Evolutionary conservation across 2,888 invertebrate genomes (phyloP).

Genomic region (Thereva nobilitata): DNA sequence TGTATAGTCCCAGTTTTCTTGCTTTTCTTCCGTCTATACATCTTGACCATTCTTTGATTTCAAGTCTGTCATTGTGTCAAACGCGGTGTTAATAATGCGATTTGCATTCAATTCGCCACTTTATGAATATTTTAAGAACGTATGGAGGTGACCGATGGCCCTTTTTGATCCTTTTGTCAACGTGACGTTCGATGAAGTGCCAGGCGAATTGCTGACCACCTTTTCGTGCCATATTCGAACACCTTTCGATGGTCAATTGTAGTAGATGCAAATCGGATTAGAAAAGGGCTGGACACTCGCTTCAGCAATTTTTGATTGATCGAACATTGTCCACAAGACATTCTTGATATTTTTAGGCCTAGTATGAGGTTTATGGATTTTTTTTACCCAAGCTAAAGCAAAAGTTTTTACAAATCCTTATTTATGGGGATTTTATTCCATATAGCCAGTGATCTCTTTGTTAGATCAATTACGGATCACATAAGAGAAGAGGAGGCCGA

Average conservation of each 20-base stretch:
- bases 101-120: constrained; percentile 17
- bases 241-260: not conserved
- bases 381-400: too few species aligned
- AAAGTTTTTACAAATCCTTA: too few species aligned
- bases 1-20: not conserved
- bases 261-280: constrained; percentile 2
- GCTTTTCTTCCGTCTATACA: not conserved
- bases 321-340: not conserved
- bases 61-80: constrained; percentile 12
- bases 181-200: not conserved
- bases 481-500: too few species aligned
- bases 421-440: too few species aligned
- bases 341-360: too few species aligned
- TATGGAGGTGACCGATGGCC: constrained; percentile 12
- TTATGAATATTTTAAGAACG: not conserved
- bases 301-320: not conserved
- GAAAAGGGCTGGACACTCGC: not conserved
- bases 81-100: constrained; percentile 15
- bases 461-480: too few species aligned
- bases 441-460: too few species aligned
- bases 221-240: not conserved
- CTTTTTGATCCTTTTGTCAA: not conserved
- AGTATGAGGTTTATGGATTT: too few species aligned
- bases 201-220: too few species aligned
- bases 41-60: constrained; percentile 14